Evolutionary conservation across 2,888 invertebrate genomes (phyloP), one percentile per base, ranked within the genome.

Genomic region (Morpho achilles): DNA sequence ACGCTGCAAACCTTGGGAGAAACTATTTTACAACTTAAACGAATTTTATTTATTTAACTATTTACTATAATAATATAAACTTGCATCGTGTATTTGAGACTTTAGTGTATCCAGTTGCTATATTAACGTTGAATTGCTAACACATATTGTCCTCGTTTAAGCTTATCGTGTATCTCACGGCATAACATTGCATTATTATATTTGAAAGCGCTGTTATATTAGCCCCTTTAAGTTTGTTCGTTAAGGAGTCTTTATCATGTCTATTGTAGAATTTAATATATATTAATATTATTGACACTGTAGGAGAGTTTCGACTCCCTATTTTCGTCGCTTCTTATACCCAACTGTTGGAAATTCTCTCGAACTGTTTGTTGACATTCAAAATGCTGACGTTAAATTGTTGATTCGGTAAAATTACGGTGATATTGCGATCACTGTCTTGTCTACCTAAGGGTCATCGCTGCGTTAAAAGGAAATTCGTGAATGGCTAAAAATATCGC

Each of bases 191-290:
- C 84, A 80, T 77, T 79, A 78, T 82, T 83, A 84, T 83, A 84
- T 82, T 84, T 80, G 78, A 84, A 74, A 77, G 86, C 89, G 86
- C 87, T 88, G 89, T 90, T 90, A 87, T 84, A 63, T 75, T 83
- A 82, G 79, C 80, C 86, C 83, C 79, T 79, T 84, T 87, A 76
- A 88, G 87, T 90, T 90, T 32, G 79, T 83, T 87, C 84, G 88
- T 90, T 89, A 86, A 87, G 87, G 77, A 85, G 79, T 86, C 84
- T 88, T 86, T 88, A 87, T 87, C 87, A 80, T 83, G 85, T 87
- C 86, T 88, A 87, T 85, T 88, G 84, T 84, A 88, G 87, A 87
- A 83, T 87, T 87, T 87, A 86, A 84, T 85, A 87, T 87, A 84
- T 84, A 83, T 82, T 79, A 67, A 79, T 63, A 81, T 81, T 81